Evolutionary conservation across 1,140 invertebrate species (phyloP).

Genomic region (Antheraea mylitta): DNA sequence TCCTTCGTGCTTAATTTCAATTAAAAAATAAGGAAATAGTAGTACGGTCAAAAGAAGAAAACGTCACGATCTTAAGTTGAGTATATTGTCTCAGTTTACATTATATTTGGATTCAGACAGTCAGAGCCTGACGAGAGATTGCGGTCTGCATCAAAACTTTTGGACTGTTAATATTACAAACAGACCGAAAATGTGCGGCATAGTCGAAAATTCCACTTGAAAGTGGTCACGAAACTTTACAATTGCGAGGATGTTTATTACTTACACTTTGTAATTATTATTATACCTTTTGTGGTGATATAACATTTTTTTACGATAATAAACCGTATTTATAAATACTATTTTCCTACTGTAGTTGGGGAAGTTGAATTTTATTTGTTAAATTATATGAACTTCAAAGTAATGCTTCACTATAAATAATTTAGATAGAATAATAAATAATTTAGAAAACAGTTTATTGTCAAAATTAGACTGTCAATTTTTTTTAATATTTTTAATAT

Average conservation of each 20-base stretch:
- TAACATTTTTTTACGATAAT: background rate
- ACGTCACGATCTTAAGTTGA: slow-evolving; percentile 15
- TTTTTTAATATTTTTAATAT: no score
- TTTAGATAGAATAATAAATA: no score
- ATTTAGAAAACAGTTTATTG: no score
- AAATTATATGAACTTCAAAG: no score
- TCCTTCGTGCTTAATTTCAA: no score
- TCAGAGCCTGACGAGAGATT: slow-evolving; percentile 58
- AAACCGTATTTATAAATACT: slow-evolving; percentile 1
- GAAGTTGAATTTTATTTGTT: background rate
- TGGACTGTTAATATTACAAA: slow-evolving; percentile 51
- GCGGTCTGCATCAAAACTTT: slow-evolving; percentile 58
- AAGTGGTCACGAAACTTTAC: slow-evolving; percentile 44
- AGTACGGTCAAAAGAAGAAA: background rate
- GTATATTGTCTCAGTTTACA: slow-evolving; percentile 24
- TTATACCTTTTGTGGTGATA: background rate
- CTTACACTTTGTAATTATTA: background rate
- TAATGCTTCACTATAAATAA: no score
- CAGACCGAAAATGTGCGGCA: slow-evolving; percentile 43
- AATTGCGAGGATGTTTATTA: slow-evolving; percentile 8
- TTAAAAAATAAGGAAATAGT: background rate
- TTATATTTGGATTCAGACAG: slow-evolving; percentile 50
- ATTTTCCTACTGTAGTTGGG: background rate
- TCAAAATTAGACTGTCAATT: no score
- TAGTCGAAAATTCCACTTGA: slow-evolving; percentile 55